Base-by-base conservation (phyloP, 2,888 invertebrate species). In the Drosophila multiciliata region DNA sequence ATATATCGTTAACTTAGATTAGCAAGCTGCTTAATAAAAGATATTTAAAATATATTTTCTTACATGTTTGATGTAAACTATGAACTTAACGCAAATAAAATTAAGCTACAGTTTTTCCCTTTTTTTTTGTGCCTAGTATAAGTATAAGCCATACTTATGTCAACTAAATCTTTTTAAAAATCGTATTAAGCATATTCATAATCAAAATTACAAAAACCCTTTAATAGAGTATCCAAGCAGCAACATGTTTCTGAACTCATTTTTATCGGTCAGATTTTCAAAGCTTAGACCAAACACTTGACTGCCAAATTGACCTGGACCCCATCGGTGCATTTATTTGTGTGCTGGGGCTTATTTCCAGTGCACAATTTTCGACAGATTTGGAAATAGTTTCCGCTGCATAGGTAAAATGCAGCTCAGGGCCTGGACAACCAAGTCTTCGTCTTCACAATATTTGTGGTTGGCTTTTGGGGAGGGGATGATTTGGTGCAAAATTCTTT, bases 281-380 rank as follows among this genome's bases (percentile, higher is more conserved):
- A 68, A 78, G 66, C 69, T 82, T 55, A 38, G 65, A 54, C 57
- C 66, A 61, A 36, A 62, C 55, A 72, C 72, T 64, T 61, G 73
- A 70, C 69, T 82, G 83, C 50, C 83, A 82, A 85, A 85, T 82
- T 78, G 80, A 64, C 33, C 38, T 38, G 67, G 42, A 66, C 40
- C 53, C 58, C 57, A 66, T 53, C 59, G 54, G 55, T 70, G 78
- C 82, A 68, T 72, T 87, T 83, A 87, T 85, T 87, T 83, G 80
- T 78, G 86, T 80, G 70, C 81, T 78, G 88, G 83, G 83, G 87
- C 87, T 83, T 87, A 82, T 83, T 84, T 84, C 63, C 76, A 77
- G 65, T 42, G 84, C 83, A 81, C 71, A 88, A 79, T 75, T 74
- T 84, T 84, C 83, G 83, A 86, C 82, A 84, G 84, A 84, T 84